phyloP scores from a whole-genome alignment of 2,888 invertebrate species.

The Stenoptilia bipunctidactyla region DNA sequence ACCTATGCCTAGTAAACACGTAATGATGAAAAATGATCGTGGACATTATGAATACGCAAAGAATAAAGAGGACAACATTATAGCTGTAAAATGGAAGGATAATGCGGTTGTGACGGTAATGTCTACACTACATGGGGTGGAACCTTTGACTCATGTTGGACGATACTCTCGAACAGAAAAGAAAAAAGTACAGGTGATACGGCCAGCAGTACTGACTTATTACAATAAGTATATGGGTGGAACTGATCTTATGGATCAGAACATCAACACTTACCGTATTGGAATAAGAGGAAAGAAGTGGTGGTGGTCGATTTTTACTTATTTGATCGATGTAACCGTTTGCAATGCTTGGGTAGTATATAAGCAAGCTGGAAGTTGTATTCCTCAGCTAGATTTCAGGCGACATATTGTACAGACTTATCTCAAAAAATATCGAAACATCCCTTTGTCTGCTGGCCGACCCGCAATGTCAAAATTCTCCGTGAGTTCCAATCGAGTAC shows the following conservation, averaged over 20 bases:
- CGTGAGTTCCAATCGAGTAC: no score
- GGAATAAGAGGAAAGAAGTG: constrained; percentile 8
- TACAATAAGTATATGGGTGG: constrained; percentile 16
- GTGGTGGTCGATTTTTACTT: constrained; percentile 9
- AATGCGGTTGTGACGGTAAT: constrained; percentile 19
- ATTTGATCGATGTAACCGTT: constrained; percentile 6
- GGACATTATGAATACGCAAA: constrained; percentile 18
- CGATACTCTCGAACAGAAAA: constrained; percentile 15
- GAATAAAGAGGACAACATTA: constrained; percentile 18
- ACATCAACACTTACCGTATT: constrained; percentile 6
- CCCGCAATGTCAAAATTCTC: no score
- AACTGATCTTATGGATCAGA: constrained; percentile 8
- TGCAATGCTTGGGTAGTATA: constrained; percentile 7
- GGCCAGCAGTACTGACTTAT: constrained; percentile 16
- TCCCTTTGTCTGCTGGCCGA: no score
- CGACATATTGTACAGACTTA: no score
- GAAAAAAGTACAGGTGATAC: constrained; percentile 18
- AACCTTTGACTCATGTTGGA: constrained; percentile 19
- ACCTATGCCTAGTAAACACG: constrained; percentile 14
- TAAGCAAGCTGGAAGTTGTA: no score
- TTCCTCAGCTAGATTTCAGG: no score
- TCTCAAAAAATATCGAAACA: no score
- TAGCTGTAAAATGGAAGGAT: constrained; percentile 19
- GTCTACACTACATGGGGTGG: constrained; percentile 17
- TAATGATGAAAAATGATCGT: no score